Conservation (phyloP, 23 tunicate genomes). For the Diplosoma virens region DNA sequence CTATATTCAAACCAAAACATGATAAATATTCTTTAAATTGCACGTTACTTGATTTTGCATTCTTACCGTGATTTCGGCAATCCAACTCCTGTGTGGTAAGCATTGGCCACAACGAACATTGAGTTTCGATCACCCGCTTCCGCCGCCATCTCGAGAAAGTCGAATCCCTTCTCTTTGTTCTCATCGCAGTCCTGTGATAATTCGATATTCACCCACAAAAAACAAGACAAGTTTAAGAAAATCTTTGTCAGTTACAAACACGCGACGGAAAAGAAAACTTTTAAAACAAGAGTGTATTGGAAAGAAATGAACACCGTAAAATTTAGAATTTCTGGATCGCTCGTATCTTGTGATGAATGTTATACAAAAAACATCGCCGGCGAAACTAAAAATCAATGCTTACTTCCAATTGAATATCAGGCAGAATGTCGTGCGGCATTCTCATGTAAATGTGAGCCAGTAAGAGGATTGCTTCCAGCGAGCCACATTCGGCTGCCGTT, state of each 20-base stretch:
- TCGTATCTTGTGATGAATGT: no score
- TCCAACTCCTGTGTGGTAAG: constrained; percentile 81
- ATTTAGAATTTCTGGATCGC: no score
- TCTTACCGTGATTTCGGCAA: constrained; percentile 61
- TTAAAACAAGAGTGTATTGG: no score
- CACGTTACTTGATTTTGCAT: no score
- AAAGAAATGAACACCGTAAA: no score
- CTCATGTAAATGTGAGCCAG: constrained; percentile 79
- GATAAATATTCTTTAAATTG: no score
- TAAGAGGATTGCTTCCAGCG: constrained; percentile 66
- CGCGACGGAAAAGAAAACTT: no score
- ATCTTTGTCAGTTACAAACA: no score
- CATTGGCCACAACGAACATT: constrained; percentile 67
- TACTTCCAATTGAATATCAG: constrained; percentile 64
- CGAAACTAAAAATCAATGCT: no score
- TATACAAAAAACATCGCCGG: no score
- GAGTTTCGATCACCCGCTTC: constrained; percentile 87
- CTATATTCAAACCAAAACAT: no score
- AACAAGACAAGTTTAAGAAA: no score
- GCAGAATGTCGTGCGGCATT: constrained; percentile 83
- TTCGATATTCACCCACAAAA: not conserved
- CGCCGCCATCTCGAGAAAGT: constrained; percentile 65
- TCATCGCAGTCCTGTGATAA: constrained; percentile 52
- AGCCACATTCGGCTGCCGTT: constrained; percentile 90
- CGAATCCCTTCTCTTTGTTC: constrained; percentile 65